Evolutionary conservation across 2,888 invertebrate species (phyloP).

Genomic region (Drosophila ezoana): DNA sequence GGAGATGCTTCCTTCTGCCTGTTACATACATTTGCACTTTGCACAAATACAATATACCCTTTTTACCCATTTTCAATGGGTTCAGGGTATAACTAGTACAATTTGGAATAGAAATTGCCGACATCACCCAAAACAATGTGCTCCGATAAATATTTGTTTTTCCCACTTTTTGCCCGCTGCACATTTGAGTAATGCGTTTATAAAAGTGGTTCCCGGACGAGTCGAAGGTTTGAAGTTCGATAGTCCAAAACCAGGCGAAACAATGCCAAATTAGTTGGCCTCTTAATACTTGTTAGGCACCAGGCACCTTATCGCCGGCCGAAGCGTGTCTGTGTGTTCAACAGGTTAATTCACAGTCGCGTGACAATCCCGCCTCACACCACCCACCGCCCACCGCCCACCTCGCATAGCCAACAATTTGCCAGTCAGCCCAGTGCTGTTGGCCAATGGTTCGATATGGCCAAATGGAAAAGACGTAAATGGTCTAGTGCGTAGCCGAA

Average conservation of each 20-base stretch:
- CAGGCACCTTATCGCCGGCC: conserved; percentile 30
- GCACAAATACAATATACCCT: no score
- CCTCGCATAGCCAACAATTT: not conserved
- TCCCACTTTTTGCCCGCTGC: not conserved
- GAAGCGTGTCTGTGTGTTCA: conserved; percentile 40
- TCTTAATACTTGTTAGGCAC: conserved; percentile 13
- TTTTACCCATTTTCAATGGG: no score
- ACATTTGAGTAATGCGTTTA: conserved; percentile 3
- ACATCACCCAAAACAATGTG: not conserved
- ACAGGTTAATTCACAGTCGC: conserved; percentile 43
- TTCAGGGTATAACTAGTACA: no score
- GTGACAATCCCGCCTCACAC: conserved; percentile 32
- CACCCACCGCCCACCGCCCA: not conserved
- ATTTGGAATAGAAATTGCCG: not conserved
- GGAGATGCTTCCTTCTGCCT: no score
- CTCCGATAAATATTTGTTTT: not conserved
- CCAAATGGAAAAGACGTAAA: conserved; percentile 17
- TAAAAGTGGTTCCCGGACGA: conserved; percentile 3
- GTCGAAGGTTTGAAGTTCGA: conserved; percentile 38
- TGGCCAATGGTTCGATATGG: conserved; percentile 8
- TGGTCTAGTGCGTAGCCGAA: conserved; percentile 3
- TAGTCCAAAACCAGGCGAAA: conserved; percentile 20
- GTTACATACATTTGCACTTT: no score
- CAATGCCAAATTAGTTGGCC: conserved; percentile 19
- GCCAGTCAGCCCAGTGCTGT: not conserved